Conservation (phyloP, 2,797 vertebrate species). For the Pangasius sanitwongsei region DNA sequence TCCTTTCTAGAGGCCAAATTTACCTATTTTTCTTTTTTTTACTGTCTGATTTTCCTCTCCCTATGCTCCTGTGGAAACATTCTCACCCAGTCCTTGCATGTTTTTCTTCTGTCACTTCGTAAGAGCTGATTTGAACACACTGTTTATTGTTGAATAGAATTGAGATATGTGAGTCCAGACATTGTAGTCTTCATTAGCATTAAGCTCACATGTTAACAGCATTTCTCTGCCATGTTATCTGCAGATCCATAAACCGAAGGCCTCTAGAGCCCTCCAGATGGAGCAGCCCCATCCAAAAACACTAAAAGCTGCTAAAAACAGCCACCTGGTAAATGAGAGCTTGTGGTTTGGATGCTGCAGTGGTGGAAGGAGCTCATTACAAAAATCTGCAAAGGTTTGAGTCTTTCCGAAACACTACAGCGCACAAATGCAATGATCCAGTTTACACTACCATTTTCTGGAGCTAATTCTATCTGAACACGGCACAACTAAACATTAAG, state of each 20-base stretch:
- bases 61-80: not conserved
- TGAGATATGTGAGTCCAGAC: not conserved
- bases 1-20: not conserved
- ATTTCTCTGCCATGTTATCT: constrained; percentile 41
- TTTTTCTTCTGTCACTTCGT: not conserved
- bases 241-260: constrained; percentile 35
- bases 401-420: not conserved
- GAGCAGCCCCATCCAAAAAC: constrained; percentile 24
- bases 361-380: constrained; percentile 13
- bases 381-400: constrained; percentile 25
- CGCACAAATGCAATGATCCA: not conserved
- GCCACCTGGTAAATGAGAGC: constrained; percentile 32
- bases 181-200: constrained; percentile 37
- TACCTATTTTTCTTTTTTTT: constrained; percentile 41
- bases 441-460: constrained; percentile 17
- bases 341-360: constrained; percentile 18
- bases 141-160: not conserved
- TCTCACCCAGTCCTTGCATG: not conserved
- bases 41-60: constrained; percentile 23
- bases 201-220: constrained; percentile 31
- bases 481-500: not conserved
- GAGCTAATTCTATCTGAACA: not conserved
- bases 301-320: constrained; percentile 34
- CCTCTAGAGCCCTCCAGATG: constrained; percentile 32
- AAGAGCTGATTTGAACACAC: not conserved